These are phyloP conservation scores for Oscheius myriophilus DNA, from an alignment of 2,888 invertebrate species.

Conservation along the genomic window DNA sequence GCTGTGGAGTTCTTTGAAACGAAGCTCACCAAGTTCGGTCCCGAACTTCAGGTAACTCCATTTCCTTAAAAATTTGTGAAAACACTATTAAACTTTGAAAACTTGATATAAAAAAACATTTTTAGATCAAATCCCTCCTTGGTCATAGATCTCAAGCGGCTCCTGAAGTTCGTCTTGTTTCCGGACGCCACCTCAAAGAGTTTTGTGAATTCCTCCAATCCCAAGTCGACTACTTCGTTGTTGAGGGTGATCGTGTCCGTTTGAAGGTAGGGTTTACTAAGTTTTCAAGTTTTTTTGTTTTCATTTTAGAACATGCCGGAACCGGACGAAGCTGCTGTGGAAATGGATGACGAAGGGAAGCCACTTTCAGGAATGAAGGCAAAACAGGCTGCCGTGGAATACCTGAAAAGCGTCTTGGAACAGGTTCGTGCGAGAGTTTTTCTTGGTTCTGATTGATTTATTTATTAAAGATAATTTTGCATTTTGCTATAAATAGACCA, in stretches of 20 bases:
- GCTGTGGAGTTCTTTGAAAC: conserved; percentile 96
- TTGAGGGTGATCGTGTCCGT: conserved; percentile 73
- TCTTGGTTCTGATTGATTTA: too few relatives aligned
- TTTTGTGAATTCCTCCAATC: conserved; percentile 88
- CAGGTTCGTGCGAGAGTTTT: conserved; percentile 38
- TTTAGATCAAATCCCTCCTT: conserved; percentile 85
- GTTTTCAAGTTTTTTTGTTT: not conserved
- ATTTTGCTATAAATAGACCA: too few relatives aligned
- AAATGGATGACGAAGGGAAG: conserved; percentile 69
- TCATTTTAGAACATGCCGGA: conserved; percentile 68
- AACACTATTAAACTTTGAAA: not conserved
- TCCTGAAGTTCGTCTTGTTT: conserved; percentile 94
- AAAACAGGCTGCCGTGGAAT: conserved; percentile 70
- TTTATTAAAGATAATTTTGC: too few relatives aligned
- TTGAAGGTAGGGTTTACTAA: conserved; percentile 44
- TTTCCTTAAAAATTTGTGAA: not conserved
- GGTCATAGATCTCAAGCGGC: conserved; percentile 92
- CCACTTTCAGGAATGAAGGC: conserved; percentile 68
- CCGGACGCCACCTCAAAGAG: conserved; percentile 91
- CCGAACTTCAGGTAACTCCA: conserved; percentile 82
- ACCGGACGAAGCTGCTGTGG: conserved; percentile 62
- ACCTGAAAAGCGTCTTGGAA: conserved; percentile 65
- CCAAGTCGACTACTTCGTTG: conserved; percentile 85
- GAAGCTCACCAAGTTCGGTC: conserved; percentile 92
- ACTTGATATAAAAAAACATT: not conserved